Evolutionary conservation across 2,888 invertebrate species (phyloP).

Genomic region (Harpalus rufipes): DNA sequence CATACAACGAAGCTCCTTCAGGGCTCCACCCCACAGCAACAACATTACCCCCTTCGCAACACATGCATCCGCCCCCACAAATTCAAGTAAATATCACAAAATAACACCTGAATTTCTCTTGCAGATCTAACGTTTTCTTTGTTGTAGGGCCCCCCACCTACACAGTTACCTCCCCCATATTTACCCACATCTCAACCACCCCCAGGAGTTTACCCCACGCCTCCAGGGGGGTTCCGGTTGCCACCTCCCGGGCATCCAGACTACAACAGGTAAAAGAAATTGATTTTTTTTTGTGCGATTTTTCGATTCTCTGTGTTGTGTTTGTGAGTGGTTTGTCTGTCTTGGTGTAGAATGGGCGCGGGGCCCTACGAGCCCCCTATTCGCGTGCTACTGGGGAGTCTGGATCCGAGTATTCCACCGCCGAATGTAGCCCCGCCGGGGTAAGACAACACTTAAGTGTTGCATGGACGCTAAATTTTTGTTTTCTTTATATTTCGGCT

Average conservation of each 20-base stretch:
- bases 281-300: no score
- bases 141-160: slow-evolving; percentile 73
- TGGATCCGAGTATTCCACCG: slow-evolving; percentile 62
- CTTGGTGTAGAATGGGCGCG: slow-evolving; percentile 54
- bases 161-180: slow-evolving; percentile 68
- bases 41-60: slow-evolving; percentile 72
- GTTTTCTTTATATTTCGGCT: not conserved
- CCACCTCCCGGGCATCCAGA: slow-evolving; percentile 74
- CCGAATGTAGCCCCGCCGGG: slow-evolving; percentile 62
- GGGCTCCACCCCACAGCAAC: slow-evolving; percentile 67
- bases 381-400: slow-evolving; percentile 55
- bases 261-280: slow-evolving; percentile 72
- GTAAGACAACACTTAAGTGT: slow-evolving; percentile 41
- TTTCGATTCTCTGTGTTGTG: not conserved
- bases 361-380: slow-evolving; percentile 53
- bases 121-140: not conserved
- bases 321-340: slow-evolving; percentile 12
- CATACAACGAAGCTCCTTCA: slow-evolving; percentile 71
- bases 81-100: slow-evolving; percentile 69
- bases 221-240: slow-evolving; percentile 74
- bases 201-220: slow-evolving; percentile 73
- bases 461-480: slow-evolving; percentile 20
- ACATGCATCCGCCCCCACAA: slow-evolving; percentile 71
- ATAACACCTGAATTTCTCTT: not conserved
- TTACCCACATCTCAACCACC: slow-evolving; percentile 70